Base-by-base conservation (phyloP, 2,797 vertebrate genomes). In the Semaprochilodus insignis region DNA sequence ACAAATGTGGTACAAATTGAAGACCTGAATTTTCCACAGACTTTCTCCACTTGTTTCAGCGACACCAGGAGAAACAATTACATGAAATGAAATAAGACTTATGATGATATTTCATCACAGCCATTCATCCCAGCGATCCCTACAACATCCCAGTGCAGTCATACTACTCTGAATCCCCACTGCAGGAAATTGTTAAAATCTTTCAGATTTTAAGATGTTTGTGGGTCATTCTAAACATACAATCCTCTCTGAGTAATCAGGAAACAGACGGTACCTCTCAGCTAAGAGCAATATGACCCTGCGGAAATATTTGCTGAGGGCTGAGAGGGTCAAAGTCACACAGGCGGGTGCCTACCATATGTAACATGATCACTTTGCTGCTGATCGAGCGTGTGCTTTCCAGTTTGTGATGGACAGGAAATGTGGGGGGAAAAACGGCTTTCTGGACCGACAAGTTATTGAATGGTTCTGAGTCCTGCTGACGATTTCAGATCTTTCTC, bases 391-490 rank as follows among this genome's bases (percentile, higher is more conserved):
- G 16, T 1, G 51, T 44, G 81, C 55, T 79, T 78, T 74, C 69
- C 78, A 59, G 60, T 60, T 55, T 14, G 44, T 66, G 19, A 19
- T 60, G 21, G 60, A 79, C 36, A 78, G 81, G 81, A 83, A 83
- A 65, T 52, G 54, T 54, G 52, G 14, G 75, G 44, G 66, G 10
- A 48, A 51, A 69, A 59, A 31, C 25, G 17, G 25, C 15, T 67
- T 72, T n/a, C 48, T 31, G 57, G 36, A 74, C 70, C 52, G 78
- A 88, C 74, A 74, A 66, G 59, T 62, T 48, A 59, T 54, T 77
- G 77, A 85, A 77, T 82, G 73, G 63, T 77, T 36, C 60, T 63
- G 52, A 74, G 55, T 72, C 77, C 66, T 25, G 66, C 40, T 76
- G 77, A 81, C 16, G 65, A 83, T 62, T 73, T 23, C 23, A 71